phyloP scores from a whole-genome alignment of 2,113 vertebrate species.

The Rissa tridactyla region DNA sequence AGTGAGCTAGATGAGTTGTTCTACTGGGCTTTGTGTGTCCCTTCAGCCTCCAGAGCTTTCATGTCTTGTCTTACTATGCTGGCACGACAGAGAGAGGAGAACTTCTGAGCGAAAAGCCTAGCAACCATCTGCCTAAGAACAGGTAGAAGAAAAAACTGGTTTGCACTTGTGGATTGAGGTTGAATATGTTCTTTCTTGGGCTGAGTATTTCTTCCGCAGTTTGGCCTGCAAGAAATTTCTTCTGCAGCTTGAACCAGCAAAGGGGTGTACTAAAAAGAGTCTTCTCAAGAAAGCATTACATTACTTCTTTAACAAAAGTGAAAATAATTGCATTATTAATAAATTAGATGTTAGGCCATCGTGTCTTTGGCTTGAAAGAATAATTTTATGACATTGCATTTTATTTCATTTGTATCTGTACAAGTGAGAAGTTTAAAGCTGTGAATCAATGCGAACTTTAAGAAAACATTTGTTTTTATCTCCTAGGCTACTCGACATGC shows the following conservation, averaged over 20 bases:
- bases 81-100: background rate
- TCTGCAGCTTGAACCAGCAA: background rate
- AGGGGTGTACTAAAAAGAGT: background rate
- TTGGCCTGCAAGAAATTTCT: background rate
- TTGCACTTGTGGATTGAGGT: background rate
- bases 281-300: background rate
- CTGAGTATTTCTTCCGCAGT: background rate
- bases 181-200: background rate
- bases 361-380: background rate
- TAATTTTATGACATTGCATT: background rate
- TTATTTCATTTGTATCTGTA: background rate
- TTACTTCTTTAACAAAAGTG: background rate
- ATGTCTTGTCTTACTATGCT: background rate
- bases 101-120: background rate
- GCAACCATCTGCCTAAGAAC: background rate
- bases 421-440: background rate
- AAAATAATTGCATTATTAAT: background rate
- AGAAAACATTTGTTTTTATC: background rate
- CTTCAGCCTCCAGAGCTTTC: background rate
- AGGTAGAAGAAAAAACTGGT: background rate
- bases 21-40: background rate
- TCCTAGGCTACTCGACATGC: slow-evolving; percentile 94
- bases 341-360: background rate
- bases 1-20: background rate
- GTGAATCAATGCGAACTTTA: background rate